A percentile compares a stretch with the other conserved stretches of the same genome.
Evolutionary conservation across 2,888 invertebrate species (phyloP).

Genomic region (Aleiodes testaceus): DNA sequence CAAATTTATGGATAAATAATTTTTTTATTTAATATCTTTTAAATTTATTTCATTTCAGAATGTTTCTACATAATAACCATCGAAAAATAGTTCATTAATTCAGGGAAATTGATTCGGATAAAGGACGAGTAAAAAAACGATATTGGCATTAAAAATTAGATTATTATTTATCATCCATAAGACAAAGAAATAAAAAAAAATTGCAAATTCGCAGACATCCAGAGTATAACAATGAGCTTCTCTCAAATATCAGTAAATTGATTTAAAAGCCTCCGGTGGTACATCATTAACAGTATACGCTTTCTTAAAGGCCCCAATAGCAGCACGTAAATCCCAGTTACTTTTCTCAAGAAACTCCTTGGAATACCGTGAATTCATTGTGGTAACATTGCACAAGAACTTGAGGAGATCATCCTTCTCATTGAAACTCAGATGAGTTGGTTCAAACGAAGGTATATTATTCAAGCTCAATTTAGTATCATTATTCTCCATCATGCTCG

Average conservation of each 20-base stretch:
- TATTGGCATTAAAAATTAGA: no score
- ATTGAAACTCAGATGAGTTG: slow-evolving; percentile 61
- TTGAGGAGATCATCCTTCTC: slow-evolving; percentile 65
- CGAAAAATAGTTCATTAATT: no score
- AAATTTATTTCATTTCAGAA: background rate
- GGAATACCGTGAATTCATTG: slow-evolving; percentile 64
- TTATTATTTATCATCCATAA: no score
- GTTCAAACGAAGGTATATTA: slow-evolving; percentile 55
- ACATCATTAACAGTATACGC: slow-evolving; percentile 66
- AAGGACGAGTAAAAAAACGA: no score
- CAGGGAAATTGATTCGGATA: no score
- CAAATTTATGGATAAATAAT: slow-evolving; percentile 10
- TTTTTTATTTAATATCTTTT: background rate
- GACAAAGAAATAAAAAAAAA: no score
- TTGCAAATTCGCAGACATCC: no score
- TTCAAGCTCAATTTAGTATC: slow-evolving; percentile 46
- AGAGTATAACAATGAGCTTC: background rate
- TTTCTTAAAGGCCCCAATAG: slow-evolving; percentile 65
- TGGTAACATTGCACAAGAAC: slow-evolving; percentile 64
- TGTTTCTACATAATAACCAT: no score
- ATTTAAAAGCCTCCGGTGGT: slow-evolving; percentile 63
- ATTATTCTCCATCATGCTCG: slow-evolving; percentile 48
- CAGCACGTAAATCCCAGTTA: slow-evolving; percentile 66
- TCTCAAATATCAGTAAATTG: background rate
- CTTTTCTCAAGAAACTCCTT: slow-evolving; percentile 60